phyloP scores from a whole-genome alignment of 2,888 invertebrate species.

The Aquatica leii region DNA sequence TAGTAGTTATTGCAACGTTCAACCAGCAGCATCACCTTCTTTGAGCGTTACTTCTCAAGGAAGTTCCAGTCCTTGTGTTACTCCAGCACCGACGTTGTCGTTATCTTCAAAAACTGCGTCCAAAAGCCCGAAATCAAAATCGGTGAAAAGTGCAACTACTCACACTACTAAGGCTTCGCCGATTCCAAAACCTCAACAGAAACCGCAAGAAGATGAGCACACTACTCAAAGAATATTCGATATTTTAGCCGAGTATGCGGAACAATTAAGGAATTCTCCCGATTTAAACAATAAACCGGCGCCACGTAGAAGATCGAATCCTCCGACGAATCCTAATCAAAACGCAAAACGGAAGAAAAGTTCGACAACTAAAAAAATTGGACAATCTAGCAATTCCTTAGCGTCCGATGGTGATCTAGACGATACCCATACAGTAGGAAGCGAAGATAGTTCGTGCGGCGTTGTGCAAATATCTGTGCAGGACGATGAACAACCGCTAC shows the following conservation, averaged over 20 bases:
- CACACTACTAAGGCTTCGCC: constrained; percentile 71
- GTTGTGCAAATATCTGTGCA: constrained; percentile 66
- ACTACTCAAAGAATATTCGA: constrained; percentile 82
- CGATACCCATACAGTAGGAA: constrained; percentile 76
- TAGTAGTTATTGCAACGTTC: constrained; percentile 63
- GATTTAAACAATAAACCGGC: constrained; percentile 83
- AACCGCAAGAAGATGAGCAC: constrained; percentile 82
- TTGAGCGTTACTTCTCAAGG: constrained; percentile 67
- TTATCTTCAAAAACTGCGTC: constrained; percentile 48
- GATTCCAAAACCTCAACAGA: constrained; percentile 73
- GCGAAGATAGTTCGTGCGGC: constrained; percentile 80
- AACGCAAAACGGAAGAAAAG: constrained; percentile 76
- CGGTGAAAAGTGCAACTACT: constrained; percentile 67
- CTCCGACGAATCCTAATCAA: constrained; percentile 75
- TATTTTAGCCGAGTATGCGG: constrained; percentile 81
- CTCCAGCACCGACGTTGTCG: constrained; percentile 63
- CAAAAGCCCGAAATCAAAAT: constrained; percentile 63
- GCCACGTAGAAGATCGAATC: constrained; percentile 77
- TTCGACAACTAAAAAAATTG: constrained; percentile 66
- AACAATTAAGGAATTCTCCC: constrained; percentile 80
- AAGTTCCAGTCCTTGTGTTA: constrained; percentile 67
- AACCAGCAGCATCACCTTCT: constrained; percentile 65
- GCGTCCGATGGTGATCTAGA: constrained; percentile 64
- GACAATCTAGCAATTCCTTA: constrained; percentile 57
- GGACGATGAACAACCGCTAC: constrained; percentile 66